Evolutionary conservation across 2,113 vertebrate species (phyloP).

Genomic region (Theristicus caerulescens): DNA sequence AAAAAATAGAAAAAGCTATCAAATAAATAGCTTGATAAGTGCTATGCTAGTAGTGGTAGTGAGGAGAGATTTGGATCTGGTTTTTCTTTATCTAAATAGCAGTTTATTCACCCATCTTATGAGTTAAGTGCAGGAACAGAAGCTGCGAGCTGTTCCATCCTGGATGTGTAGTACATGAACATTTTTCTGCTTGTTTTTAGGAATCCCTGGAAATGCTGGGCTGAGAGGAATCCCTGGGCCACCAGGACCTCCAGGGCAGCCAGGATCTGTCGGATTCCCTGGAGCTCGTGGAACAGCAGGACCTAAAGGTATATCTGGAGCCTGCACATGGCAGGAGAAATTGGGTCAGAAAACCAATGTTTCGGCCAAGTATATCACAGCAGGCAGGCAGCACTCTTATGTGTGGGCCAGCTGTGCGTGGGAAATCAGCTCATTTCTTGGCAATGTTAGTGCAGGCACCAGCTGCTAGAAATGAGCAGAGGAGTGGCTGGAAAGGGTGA

Average conservation of each 20-base stretch:
- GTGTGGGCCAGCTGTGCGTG: neutral
- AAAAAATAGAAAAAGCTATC: neutral
- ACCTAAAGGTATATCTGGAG: slow-evolving; percentile 79
- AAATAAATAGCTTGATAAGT: neutral
- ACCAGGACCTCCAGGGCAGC: slow-evolving; percentile 78
- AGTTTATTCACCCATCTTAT: neutral
- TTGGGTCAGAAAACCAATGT: neutral
- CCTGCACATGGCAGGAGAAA: neutral
- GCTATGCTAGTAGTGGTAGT: neutral
- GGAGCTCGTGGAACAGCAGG: slow-evolving; percentile 76
- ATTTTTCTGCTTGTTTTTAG: slow-evolving; percentile 58
- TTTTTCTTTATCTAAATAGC: neutral
- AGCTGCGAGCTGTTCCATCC: neutral
- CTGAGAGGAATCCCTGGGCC: slow-evolving; percentile 77
- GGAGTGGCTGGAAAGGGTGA: neutral
- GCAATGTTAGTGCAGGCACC: neutral
- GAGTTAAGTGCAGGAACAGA: neutral
- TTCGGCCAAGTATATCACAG: neutral
- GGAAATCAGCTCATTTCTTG: slow-evolving; percentile 1
- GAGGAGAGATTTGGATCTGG: neutral
- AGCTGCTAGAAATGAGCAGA: neutral
- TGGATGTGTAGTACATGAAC: neutral
- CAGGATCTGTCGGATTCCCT: slow-evolving; percentile 76
- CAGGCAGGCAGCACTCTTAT: neutral
- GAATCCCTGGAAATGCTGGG: slow-evolving; percentile 80